Evolutionary conservation across 2,888 invertebrate species (phyloP), one percentile per base, ranked within the genome.

Genomic region (Meteorus colon): DNA sequence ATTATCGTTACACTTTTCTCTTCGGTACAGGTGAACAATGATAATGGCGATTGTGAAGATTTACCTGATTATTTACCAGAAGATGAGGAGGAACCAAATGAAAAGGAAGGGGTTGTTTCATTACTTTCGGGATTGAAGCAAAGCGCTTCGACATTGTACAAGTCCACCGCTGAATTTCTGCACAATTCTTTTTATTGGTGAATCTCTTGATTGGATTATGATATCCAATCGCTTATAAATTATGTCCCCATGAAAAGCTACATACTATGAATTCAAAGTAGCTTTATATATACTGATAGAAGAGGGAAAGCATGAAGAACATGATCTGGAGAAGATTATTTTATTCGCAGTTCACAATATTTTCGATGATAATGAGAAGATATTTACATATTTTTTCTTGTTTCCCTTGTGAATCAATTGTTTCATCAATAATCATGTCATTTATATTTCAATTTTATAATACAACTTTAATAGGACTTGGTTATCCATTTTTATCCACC

Each of bases 101-200:
- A 87, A 45, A 86, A 84, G 75, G 89, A 89, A 31, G 89, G 89
- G 10, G 88, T 89, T 19, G 85, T 89, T n/a, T 89, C 89, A n/a
- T 77, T 89, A 59, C 87, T 89, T 45, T 89, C 88, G 14, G 89
- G 89, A 19, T 81, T 89, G 72, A 85, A 87, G 71, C 88, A 89
- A 82, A 89, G 89, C 76, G 89, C 89, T 74, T 89, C 89, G 5
- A 81, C 89, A 1, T 78, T 89, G 59, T 89, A 89, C 69, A 89
- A 89, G 83, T 88, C 87, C 3, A 89, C 89, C 5, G 76, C 89
- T 10, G 88, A 89, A 83, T 89, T 89, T 79, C 82, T 89, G 34
- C 84, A 85, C 74, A 89, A 84, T 82, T 89, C 89, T 16, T 89
- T 89, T 81, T 89, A 89, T 68, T 89, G 89, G 89, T 89, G 85